Percentiles rank a stretch among this genome's conserved stretches.
Evolutionary conservation across 35 echinoderm and acorn worm genomes (phyloP).

Genomic region (Nesometra sesokonis): DNA sequence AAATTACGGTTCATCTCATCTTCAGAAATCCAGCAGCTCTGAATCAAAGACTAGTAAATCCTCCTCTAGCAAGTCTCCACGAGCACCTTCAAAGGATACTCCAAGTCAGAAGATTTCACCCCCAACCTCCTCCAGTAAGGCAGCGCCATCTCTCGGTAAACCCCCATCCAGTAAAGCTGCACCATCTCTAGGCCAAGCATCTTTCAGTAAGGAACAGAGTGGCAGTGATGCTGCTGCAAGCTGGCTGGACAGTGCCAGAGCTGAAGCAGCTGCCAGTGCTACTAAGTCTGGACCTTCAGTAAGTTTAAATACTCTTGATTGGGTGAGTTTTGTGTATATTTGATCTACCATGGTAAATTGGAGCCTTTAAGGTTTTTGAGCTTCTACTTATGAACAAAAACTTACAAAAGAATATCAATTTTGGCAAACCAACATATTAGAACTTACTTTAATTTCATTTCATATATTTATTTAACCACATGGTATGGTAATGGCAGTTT

Average conservation of each 20-base stretch:
- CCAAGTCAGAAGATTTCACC: too few species aligned
- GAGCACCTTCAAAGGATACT: too few species aligned
- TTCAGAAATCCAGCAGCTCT: neutral
- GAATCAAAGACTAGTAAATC: neutral
- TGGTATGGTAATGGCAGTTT: too few species aligned
- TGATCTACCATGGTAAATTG: too few species aligned
- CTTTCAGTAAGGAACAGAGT: conserved; percentile 22
- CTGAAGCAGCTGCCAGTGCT: conserved; percentile 23
- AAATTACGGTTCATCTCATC: neutral
- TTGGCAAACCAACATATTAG: too few species aligned
- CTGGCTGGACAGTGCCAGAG: conserved; percentile 85
- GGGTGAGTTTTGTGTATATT: too few species aligned
- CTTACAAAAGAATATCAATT: too few species aligned
- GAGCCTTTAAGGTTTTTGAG: too few species aligned
- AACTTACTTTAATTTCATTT: too few species aligned
- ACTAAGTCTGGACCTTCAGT: conserved; percentile 25
- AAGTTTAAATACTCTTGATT: neutral
- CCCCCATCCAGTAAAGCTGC: neutral
- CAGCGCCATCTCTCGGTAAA: neutral
- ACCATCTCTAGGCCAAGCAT: neutral
- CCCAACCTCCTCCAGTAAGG: too few species aligned
- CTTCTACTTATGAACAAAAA: too few species aligned
- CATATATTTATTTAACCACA: too few species aligned
- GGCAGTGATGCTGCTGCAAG: conserved; percentile 82
- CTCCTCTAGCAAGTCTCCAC: neutral